Evolutionary conservation across 1,140 invertebrate genomes (phyloP).

Genomic region (Dendrolimus kikuchii): DNA sequence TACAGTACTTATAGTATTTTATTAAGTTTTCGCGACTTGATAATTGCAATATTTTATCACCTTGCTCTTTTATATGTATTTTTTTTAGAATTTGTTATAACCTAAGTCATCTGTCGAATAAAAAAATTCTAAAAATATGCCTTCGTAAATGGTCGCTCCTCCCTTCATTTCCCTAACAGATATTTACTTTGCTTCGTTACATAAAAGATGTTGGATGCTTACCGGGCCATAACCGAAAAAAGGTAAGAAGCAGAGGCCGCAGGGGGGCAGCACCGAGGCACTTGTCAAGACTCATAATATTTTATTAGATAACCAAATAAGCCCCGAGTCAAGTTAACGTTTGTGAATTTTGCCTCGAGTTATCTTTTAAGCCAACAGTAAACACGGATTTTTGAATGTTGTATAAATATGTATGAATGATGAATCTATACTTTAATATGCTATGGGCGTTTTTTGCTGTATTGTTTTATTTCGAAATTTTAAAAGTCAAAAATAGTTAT

Average conservation of each 20-base stretch:
- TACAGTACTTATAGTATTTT: too few relatives aligned
- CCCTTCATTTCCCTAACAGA: constrained; percentile 5
- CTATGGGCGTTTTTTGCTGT: too few relatives aligned
- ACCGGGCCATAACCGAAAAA: constrained; percentile 41
- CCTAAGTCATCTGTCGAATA: too few relatives aligned
- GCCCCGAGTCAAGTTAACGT: constrained; percentile 29
- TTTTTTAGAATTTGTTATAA: too few relatives aligned
- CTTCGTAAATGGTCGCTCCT: neutral
- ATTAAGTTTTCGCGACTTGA: too few relatives aligned
- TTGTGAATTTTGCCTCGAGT: constrained; percentile 40
- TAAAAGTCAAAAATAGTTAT: neutral
- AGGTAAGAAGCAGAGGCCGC: constrained; percentile 38
- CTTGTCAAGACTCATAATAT: constrained; percentile 69
- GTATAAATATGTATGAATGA: neutral
- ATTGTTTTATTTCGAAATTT: neutral
- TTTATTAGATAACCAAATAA: constrained; percentile 71
- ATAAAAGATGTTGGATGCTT: constrained; percentile 28
- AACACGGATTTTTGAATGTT: constrained; percentile 4
- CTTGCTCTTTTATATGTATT: too few relatives aligned
- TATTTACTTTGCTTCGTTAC: constrained; percentile 17
- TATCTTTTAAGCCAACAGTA: constrained; percentile 19
- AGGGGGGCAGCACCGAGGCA: constrained; percentile 46
- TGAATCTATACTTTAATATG: too few relatives aligned
- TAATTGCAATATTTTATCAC: too few relatives aligned
- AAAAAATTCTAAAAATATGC: neutral